Conservation (phyloP, 2,113 vertebrate genomes). For the Pelodiscus sinensis region DNA sequence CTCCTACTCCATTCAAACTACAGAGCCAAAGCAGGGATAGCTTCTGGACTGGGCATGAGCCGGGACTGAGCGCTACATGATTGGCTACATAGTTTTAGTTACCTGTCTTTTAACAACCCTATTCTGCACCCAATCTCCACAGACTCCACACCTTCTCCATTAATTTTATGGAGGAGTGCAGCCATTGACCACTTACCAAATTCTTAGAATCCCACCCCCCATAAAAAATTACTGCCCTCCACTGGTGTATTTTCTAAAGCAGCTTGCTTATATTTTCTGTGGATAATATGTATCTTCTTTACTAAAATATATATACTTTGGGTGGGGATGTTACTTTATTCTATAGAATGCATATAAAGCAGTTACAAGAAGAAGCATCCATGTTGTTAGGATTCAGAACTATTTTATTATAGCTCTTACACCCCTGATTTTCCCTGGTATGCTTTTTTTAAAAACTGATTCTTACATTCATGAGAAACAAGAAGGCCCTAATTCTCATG, state of each 20-base stretch:
- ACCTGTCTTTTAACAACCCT: no score
- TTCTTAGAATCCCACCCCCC: no score
- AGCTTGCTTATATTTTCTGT: background rate
- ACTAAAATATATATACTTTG: background rate
- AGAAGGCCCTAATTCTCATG: conserved; percentile 28
- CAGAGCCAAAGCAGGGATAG: no score
- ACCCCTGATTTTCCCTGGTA: conserved; percentile 1
- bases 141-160: no score
- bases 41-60: no score
- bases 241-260: conserved; percentile 24
- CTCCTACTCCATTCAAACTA: no score
- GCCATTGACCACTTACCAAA: no score
- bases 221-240: no score
- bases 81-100: no score
- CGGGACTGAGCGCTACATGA: no score
- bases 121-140: no score
- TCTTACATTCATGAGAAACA: background rate
- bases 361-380: background rate
- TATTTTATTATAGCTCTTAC: background rate
- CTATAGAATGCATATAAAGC: background rate
- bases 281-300: background rate
- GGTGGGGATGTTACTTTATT: background rate
- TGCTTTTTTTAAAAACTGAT: conserved; percentile 13
- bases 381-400: background rate
- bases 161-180: no score